These are phyloP conservation scores for Thaleichthys pacificus DNA, from an alignment of 2,797 vertebrate genomes.

Conservation along the genomic window DNA sequence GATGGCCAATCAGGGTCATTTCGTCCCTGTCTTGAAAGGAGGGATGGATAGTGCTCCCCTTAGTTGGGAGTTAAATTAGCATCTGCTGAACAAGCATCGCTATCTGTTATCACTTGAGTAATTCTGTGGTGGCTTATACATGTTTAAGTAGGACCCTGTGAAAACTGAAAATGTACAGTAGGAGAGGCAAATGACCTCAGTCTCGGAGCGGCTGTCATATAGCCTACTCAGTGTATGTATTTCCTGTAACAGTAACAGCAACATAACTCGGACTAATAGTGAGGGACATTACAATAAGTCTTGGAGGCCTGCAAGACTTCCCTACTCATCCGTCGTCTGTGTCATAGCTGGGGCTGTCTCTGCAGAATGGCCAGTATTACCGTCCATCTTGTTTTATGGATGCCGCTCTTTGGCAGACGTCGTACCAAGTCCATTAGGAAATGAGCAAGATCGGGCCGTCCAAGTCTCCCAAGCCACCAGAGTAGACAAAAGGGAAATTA, in stretches of 20 bases:
- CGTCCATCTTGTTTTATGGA: slow-evolving; percentile 72
- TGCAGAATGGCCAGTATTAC: slow-evolving; percentile 68
- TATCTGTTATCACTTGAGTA: not conserved
- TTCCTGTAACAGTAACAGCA: slow-evolving; percentile 20
- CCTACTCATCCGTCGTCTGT: slow-evolving; percentile 45
- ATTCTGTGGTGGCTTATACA: not conserved
- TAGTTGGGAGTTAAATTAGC: not conserved
- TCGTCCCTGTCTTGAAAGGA: slow-evolving; percentile 34
- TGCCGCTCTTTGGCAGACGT: slow-evolving; percentile 64
- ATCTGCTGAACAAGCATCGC: too few relatives aligned
- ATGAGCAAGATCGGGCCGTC: slow-evolving; percentile 61
- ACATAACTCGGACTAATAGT: slow-evolving; percentile 35
- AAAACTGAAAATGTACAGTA: not conserved
- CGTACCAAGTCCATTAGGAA: slow-evolving; percentile 72
- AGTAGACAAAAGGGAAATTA: slow-evolving; percentile 64
- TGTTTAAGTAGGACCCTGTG: not conserved
- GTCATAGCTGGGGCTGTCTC: slow-evolving; percentile 36
- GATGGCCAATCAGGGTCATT: slow-evolving; percentile 9
- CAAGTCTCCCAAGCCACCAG: slow-evolving; percentile 35
- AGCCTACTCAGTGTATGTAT: slow-evolving; percentile 14
- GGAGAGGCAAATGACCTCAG: not conserved
- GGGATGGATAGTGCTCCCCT: not conserved
- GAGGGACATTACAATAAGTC: slow-evolving; percentile 19
- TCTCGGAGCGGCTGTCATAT: not conserved
- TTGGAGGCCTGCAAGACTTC: slow-evolving; percentile 32